Evolutionary conservation across 2,888 invertebrate species (phyloP).

Genomic region (Phortica okadai): DNA sequence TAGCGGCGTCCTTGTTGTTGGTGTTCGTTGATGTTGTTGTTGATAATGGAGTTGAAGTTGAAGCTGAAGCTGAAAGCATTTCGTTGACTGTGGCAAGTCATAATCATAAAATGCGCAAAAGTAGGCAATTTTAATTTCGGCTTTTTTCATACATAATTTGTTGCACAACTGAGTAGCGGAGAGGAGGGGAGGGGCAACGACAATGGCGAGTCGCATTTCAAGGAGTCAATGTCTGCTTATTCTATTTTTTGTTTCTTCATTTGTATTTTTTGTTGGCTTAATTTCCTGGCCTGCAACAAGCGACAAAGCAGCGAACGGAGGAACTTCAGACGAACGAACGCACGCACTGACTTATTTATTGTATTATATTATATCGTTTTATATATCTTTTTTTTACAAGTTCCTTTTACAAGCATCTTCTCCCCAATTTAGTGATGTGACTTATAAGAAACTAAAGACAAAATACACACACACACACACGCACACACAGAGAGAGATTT

Average conservation of each 20-base stretch:
- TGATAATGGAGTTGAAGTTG: background rate
- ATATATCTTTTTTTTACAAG: constrained; percentile 18
- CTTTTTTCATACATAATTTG: constrained; percentile 18
- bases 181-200: too few relatives aligned
- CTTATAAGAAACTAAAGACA: constrained; percentile 8
- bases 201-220: background rate
- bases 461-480: background rate
- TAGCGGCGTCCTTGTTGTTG: background rate
- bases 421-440: constrained; percentile 35
- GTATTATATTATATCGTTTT: constrained; percentile 14
- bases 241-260: background rate
- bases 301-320: background rate
- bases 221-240: background rate
- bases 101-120: constrained; percentile 17
- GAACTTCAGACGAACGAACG: constrained; percentile 1
- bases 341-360: constrained; percentile 16
- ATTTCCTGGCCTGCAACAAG: constrained; percentile 17
- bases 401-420: constrained; percentile 35
- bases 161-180: background rate
- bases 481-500: too few relatives aligned
- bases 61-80: background rate
- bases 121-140: constrained; percentile 24
- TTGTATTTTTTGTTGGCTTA: constrained; percentile 16
- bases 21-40: background rate
- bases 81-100: background rate